phyloP scores from a whole-genome alignment of 2,888 invertebrate genomes.

The Glyphotaelius pellucidus region DNA sequence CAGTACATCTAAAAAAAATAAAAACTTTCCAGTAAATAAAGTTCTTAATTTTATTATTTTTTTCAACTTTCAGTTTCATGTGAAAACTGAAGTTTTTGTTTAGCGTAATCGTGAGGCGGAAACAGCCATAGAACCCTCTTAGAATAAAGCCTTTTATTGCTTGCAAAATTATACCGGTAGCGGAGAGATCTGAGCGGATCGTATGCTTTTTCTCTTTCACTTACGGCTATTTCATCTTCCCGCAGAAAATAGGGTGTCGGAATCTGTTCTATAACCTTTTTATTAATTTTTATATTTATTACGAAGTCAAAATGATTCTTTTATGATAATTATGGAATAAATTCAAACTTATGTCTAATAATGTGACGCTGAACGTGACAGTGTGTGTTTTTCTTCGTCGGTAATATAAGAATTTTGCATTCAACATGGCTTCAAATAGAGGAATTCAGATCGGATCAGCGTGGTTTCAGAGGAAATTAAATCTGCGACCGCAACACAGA shows the following conservation, averaged over 20 bases:
- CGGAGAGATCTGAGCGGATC: background rate
- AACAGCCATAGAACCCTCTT: background rate
- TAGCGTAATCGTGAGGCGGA: background rate
- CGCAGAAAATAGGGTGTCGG: constrained; percentile 80
- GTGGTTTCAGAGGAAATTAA: constrained; percentile 99
- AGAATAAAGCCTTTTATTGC: background rate
- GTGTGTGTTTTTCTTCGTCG: constrained; percentile 74
- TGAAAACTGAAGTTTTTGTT: background rate
- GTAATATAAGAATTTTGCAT: constrained; percentile 63
- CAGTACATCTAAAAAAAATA: background rate
- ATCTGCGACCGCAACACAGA: constrained; percentile 95
- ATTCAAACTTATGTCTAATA: constrained; percentile 77
- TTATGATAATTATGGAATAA: constrained; percentile 84
- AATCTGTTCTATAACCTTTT: constrained; percentile 77
- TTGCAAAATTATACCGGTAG: background rate
- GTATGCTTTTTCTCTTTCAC: constrained; percentile 74
- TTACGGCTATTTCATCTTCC: constrained; percentile 77
- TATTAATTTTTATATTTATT: constrained; percentile 77
- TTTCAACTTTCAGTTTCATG: background rate
- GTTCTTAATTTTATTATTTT: background rate
- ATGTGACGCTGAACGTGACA: constrained; percentile 79
- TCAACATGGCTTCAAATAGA: constrained; percentile 89
- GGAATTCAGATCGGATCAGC: constrained; percentile 97
- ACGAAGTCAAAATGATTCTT: constrained; percentile 80
- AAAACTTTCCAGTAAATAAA: background rate